phyloP scores from a whole-genome alignment of 53 echinoderm and acorn worm genomes.

The Paracentrotus lividus region DNA sequence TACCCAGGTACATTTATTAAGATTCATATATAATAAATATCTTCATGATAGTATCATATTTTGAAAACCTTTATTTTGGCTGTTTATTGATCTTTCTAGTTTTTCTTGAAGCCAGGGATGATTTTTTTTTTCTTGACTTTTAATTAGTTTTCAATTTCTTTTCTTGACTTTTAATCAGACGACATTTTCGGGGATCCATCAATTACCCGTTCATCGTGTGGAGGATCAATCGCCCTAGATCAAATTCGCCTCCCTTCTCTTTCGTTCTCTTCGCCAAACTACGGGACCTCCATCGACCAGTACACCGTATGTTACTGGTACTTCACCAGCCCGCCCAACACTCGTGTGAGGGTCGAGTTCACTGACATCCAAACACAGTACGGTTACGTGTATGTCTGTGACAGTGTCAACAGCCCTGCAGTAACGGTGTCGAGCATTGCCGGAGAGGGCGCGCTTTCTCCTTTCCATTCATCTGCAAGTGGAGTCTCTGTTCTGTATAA shows the following conservation, averaged over 20 bases:
- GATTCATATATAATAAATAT: too few species aligned
- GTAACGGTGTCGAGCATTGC: constrained; percentile 59
- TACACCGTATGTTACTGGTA: constrained; percentile 68
- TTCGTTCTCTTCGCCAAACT: constrained; percentile 61
- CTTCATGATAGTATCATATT: too few species aligned
- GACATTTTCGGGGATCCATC: background rate
- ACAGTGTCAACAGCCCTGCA: constrained; percentile 46
- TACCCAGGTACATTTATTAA: too few species aligned
- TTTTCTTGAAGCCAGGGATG: too few species aligned
- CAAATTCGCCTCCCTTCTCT: background rate
- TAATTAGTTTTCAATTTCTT: too few species aligned
- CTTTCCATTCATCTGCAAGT: constrained; percentile 44
- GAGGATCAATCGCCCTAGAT: constrained; percentile 27
- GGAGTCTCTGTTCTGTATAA: constrained; percentile 58
- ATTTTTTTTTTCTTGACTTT: too few species aligned
- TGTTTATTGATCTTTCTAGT: too few species aligned
- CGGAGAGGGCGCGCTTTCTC: constrained; percentile 56
- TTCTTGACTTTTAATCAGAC: background rate
- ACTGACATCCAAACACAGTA: constrained; percentile 56
- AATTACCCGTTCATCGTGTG: constrained; percentile 32
- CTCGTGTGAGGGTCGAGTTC: constrained; percentile 31
- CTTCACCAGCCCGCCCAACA: constrained; percentile 57
- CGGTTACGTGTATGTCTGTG: constrained; percentile 54
- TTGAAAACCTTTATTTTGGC: too few species aligned
- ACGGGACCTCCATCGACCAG: constrained; percentile 25